phyloP scores from a whole-genome alignment of 2,888 invertebrate species.

The Drosophila nigritarsus region DNA sequence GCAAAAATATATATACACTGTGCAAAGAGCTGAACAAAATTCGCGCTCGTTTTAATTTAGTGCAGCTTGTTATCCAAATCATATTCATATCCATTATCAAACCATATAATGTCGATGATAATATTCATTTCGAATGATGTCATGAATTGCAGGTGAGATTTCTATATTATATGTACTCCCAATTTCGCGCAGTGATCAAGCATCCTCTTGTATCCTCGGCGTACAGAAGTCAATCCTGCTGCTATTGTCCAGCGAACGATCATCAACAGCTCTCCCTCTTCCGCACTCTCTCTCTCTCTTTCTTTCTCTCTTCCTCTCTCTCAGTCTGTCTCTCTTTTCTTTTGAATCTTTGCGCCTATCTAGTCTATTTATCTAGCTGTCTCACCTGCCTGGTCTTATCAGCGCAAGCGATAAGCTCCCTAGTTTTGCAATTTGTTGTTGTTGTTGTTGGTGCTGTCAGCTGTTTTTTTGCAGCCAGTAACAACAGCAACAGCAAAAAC shows the following conservation, averaged over 20 bases:
- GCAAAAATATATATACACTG: not conserved
- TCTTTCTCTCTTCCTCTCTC: not conserved
- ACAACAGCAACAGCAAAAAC: constrained; percentile 14
- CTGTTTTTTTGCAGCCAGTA: constrained; percentile 41
- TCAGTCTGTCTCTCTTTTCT: not conserved
- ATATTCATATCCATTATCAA: not conserved
- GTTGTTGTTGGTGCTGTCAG: constrained; percentile 38
- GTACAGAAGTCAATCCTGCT: constrained; percentile 7
- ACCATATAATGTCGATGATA: not conserved
- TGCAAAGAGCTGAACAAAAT: not conserved
- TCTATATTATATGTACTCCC: not conserved
- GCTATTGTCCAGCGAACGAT: not conserved
- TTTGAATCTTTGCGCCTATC: constrained; percentile 29
- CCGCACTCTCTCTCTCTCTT: not conserved
- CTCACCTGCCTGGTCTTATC: constrained; percentile 54
- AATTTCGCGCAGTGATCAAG: not conserved
- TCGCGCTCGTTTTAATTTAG: not conserved
- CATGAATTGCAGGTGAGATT: not conserved
- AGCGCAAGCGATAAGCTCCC: constrained; percentile 50
- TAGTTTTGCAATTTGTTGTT: constrained; percentile 43
- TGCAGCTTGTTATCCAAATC: not conserved
- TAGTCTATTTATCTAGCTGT: constrained; percentile 50
- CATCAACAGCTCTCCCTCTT: not conserved
- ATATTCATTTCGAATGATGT: not conserved
- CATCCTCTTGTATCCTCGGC: not conserved